phyloP scores from a whole-genome alignment of 2,797 vertebrate genomes.

The Smutsia gigantea region DNA sequence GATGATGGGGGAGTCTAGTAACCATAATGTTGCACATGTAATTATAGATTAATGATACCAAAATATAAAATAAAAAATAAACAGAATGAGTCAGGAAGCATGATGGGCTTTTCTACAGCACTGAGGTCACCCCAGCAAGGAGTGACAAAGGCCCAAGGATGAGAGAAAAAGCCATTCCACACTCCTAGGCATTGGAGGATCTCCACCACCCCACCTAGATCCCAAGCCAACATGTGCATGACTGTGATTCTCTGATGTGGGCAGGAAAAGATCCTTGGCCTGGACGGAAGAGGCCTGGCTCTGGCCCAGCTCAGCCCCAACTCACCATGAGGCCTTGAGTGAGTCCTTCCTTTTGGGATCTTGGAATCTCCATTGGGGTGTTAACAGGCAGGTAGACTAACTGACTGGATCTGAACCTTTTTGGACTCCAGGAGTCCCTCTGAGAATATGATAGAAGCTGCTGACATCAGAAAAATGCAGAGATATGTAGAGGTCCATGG shows the following conservation, averaged over 20 bases:
- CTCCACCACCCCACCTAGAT: neutral
- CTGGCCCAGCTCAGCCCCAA: neutral
- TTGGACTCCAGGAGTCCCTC: neutral
- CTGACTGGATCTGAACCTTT: neutral
- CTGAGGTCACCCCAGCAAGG: neutral
- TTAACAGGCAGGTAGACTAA: neutral
- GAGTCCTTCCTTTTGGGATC: too few species aligned
- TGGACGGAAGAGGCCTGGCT: neutral
- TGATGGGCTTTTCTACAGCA: neutral
- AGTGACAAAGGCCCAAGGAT: neutral
- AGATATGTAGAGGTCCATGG: neutral
- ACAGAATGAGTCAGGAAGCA: neutral
- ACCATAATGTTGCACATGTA: too few species aligned
- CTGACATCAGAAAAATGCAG: neutral
- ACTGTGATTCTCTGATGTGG: neutral
- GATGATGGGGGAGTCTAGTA: too few species aligned
- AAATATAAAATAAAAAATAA: too few species aligned
- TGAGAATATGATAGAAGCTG: neutral
- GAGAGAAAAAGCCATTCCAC: neutral
- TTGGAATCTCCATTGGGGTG: neutral
- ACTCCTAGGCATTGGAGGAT: neutral
- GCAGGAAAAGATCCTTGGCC: neutral
- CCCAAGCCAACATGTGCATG: neutral
- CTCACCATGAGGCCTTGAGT: neutral
- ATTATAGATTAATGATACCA: too few species aligned